Base-by-base conservation (phyloP, 2,797 vertebrate genomes). In the Gallinago solitaria region DNA sequence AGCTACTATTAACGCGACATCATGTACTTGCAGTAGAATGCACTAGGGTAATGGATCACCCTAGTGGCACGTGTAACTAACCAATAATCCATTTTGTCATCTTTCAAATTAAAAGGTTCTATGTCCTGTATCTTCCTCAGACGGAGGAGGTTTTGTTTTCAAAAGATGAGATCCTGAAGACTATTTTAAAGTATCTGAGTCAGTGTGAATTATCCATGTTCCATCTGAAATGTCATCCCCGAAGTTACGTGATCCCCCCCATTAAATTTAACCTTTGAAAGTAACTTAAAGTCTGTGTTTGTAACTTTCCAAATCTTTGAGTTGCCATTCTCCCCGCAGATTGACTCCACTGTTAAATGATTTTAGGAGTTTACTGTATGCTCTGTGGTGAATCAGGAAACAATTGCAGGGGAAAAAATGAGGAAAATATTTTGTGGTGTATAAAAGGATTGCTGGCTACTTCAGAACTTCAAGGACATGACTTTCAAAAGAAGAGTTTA, bases 1-100 rank as follows among this genome's bases (percentile, higher is more conserved):
- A 96, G 95, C 95, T 97, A 97, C 97, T 97, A 93, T 98, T 97
- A 96, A 95, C 94, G 88, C 68, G n/a, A 57, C 50, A 64, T 91
- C 27, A 64, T 90, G 91, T 97, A 94, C 89, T 95, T 89, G 32
- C 17, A 57, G 60, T 86, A 87, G 71, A 96, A 88, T 2, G 51
- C 92, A 37, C 68, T 67, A 41, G 65, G 83, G 79, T 92, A 96
- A 86, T 74, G 77, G 95, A 91, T 95, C 90, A 50, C 89, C 70
- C 37, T 68, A 57, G 67, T 95, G 87, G 78, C 95, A 91, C 81
- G 60, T 91, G 83, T 93, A 94, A 91, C 64, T 87, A 93, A 92
- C 77, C 32, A 86, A n/a, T 95, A 94, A 97, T 95, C 90, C 86
- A 94, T 79, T 97, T 97, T 77, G 45, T 92, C 35, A 83, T 92